phyloP scores from a whole-genome alignment of 2,797 vertebrate species.

The Atherinosoma microstoma region DNA sequence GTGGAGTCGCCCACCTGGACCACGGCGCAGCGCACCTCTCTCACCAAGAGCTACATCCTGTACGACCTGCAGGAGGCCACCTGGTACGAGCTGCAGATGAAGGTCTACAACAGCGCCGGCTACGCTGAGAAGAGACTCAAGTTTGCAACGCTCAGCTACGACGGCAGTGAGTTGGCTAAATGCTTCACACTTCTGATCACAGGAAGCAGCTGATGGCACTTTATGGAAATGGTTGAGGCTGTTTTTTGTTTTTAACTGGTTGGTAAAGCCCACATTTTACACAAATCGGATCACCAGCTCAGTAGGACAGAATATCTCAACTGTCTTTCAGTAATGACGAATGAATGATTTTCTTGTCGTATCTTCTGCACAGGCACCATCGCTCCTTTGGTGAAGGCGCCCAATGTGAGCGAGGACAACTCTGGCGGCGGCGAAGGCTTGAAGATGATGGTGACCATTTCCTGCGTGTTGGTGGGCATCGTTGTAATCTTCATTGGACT shows the following conservation, averaged over 20 bases:
- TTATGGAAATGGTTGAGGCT: no score
- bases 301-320: not conserved
- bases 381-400: slow-evolving; percentile 93
- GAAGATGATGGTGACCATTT: slow-evolving; percentile 98
- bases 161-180: slow-evolving; percentile 90
- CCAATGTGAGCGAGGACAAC: slow-evolving; percentile 89
- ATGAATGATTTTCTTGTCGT: not conserved
- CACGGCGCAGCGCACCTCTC: slow-evolving; percentile 92
- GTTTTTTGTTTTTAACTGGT: no score
- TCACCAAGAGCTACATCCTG: slow-evolving; percentile 95
- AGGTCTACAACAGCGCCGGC: slow-evolving; percentile 96
- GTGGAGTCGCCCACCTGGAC: slow-evolving; percentile 92
- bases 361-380: slow-evolving; percentile 88
- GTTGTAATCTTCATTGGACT: slow-evolving; percentile 91
- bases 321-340: not conserved
- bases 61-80: slow-evolving; percentile 96
- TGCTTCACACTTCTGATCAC: no score
- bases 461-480: slow-evolving; percentile 93
- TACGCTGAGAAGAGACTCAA: slow-evolving; percentile 94
- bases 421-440: slow-evolving; percentile 90
- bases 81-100: slow-evolving; percentile 97
- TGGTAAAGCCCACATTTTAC: not conserved
- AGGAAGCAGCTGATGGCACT: no score
- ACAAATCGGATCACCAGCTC: no score
- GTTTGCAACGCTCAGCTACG: slow-evolving; percentile 94